Evolutionary conservation across 2,888 invertebrate genomes (phyloP).

Genomic region (Luffia ferchaultella): DNA sequence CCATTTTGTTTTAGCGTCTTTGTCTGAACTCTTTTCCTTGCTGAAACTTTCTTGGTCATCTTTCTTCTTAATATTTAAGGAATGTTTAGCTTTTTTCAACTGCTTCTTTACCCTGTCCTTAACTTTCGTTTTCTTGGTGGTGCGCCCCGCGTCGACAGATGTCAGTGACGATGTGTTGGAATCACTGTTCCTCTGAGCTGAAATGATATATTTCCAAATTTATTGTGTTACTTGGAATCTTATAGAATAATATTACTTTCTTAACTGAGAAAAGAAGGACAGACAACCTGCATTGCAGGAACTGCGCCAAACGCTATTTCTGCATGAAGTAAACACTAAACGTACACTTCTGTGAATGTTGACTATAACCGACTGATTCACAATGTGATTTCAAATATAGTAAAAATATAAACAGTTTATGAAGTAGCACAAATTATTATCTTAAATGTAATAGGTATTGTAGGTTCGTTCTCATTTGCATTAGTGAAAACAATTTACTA

Average conservation of each 20-base stretch:
- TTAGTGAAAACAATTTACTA: too few species aligned
- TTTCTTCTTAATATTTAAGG: constrained; percentile 43
- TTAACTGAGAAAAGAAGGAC: too few species aligned
- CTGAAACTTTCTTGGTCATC: constrained; percentile 33
- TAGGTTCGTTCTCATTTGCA: neutral
- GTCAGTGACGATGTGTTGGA: constrained; percentile 52
- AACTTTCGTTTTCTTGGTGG: constrained; percentile 53
- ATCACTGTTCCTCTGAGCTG: constrained; percentile 56
- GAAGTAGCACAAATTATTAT: too few species aligned
- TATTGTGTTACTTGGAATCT: too few species aligned
- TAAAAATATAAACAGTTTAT: too few species aligned
- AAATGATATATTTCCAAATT: constrained; percentile 18
- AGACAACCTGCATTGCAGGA: too few species aligned
- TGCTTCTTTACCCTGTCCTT: constrained; percentile 60
- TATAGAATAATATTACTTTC: too few species aligned
- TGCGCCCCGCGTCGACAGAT: constrained; percentile 37
- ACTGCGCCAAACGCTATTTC: too few species aligned
- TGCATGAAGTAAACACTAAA: too few species aligned
- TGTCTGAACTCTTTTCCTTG: constrained; percentile 24
- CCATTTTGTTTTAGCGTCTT: constrained; percentile 33
- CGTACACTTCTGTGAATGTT: too few species aligned
- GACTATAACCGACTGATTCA: too few species aligned
- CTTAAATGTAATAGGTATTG: neutral
- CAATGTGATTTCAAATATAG: too few species aligned
- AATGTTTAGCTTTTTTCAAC: constrained; percentile 53